Conservation (phyloP, 2,113 vertebrate genomes). For the Diphyllodes magnificus region DNA sequence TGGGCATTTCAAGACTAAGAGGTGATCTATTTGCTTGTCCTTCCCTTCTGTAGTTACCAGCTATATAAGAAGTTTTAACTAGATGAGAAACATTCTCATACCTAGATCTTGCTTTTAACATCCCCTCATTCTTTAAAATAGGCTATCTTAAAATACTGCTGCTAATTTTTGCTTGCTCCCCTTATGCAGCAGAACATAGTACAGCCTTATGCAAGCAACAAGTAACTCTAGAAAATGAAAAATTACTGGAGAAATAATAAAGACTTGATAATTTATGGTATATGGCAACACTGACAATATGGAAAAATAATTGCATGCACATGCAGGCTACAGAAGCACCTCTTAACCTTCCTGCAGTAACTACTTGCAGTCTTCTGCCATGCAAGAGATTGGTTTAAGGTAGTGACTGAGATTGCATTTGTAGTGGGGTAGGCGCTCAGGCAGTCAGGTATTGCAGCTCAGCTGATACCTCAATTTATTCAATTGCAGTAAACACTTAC, state of each 20-base stretch:
- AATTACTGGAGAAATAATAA: neutral
- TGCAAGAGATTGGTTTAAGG: neutral
- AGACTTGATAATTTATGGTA: neutral
- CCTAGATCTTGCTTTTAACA: neutral
- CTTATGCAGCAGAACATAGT: neutral
- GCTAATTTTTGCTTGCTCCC: neutral
- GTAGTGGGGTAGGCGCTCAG: neutral
- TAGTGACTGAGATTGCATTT: neutral
- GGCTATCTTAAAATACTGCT: constrained; percentile 11
- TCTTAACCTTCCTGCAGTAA: neutral
- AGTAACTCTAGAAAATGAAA: neutral
- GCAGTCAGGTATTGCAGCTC: neutral
- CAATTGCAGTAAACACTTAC: neutral
- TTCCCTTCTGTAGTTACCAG: neutral
- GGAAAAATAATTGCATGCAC: neutral
- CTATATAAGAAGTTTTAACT: neutral
- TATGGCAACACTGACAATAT: neutral
- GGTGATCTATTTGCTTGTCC: neutral
- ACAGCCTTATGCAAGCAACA: neutral
- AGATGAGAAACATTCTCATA: neutral
- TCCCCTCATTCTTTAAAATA: constrained; percentile 27
- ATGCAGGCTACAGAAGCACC: neutral
- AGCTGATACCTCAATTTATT: neutral
- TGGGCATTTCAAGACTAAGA: neutral
- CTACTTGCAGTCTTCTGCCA: neutral